These are phyloP conservation scores for Sycophaga agraensis DNA, from an alignment of 1,140 invertebrate genomes.

Conservation along the genomic window DNA sequence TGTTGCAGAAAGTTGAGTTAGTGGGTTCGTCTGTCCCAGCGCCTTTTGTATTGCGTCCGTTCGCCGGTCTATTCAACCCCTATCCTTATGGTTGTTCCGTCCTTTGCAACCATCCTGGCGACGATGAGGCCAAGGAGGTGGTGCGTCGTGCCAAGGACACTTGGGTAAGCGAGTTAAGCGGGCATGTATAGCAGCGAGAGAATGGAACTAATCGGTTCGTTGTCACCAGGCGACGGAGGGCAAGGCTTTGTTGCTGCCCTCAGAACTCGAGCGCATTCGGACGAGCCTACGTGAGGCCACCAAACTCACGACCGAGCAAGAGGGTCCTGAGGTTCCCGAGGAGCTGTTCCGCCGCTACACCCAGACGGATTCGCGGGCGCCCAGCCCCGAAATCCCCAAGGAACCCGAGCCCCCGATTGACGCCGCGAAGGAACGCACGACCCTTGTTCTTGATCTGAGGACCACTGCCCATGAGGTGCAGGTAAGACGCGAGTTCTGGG, in stretches of 20 bases:
- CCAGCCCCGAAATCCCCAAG: slow-evolving; percentile 68
- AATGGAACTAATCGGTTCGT: too few species aligned
- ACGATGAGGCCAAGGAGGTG: slow-evolving; percentile 71
- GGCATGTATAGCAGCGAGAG: too few species aligned
- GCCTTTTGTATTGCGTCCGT: slow-evolving; percentile 70
- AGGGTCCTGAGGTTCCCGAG: slow-evolving; percentile 56
- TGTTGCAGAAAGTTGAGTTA: slow-evolving; percentile 46
- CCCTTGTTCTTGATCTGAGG: slow-evolving; percentile 54
- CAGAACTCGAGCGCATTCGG: slow-evolving; percentile 40
- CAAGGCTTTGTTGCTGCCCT: slow-evolving; percentile 55
- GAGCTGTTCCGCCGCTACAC: slow-evolving; percentile 70
- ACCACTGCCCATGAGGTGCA: slow-evolving; percentile 36
- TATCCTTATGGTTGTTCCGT: slow-evolving; percentile 77
- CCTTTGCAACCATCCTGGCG: slow-evolving; percentile 79
- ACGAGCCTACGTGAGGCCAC: slow-evolving; percentile 2
- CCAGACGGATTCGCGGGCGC: slow-evolving; percentile 75
- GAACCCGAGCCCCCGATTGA: not conserved
- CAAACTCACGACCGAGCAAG: slow-evolving; percentile 17
- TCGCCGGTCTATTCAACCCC: slow-evolving; percentile 77
- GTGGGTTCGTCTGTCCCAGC: slow-evolving; percentile 57
- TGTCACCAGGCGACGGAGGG: slow-evolving; percentile 51
- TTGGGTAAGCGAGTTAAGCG: too few species aligned
- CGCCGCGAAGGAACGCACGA: slow-evolving; percentile 39
- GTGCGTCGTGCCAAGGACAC: slow-evolving; percentile 71
- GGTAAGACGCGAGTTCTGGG: slow-evolving; percentile 1